A percentile compares a stretch with the other conserved stretches of the same genome.
Evolutionary conservation across 2,797 vertebrate genomes (phyloP).

Genomic region (Phalanger gymnotis): DNA sequence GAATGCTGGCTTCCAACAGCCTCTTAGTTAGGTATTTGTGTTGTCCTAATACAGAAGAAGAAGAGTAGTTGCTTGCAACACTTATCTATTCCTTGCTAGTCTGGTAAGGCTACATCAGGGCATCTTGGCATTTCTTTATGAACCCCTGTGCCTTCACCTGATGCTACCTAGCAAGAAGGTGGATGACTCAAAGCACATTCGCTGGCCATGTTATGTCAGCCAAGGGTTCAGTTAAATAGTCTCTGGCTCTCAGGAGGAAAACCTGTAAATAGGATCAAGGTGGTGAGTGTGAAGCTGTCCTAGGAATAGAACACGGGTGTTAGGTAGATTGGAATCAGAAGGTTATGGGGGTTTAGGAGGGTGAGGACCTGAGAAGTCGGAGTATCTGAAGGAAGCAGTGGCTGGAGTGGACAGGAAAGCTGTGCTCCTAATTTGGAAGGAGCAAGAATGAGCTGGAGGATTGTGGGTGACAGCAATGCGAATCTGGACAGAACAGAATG

Average conservation of each 20-base stretch:
- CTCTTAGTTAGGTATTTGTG: background rate
- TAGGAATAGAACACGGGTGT: background rate
- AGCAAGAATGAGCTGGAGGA: background rate
- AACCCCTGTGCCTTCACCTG: background rate
- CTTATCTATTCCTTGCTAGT: background rate
- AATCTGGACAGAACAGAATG: background rate
- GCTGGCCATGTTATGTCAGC: background rate
- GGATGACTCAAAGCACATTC: background rate
- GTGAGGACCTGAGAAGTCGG: background rate
- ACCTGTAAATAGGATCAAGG: background rate
- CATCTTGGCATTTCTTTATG: conserved; percentile 28
- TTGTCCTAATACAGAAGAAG: background rate
- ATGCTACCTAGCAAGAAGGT: background rate
- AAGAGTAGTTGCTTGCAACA: background rate
- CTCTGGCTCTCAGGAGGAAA: background rate
- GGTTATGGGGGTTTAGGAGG: background rate
- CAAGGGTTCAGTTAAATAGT: background rate
- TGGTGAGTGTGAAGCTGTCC: background rate
- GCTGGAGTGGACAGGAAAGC: background rate
- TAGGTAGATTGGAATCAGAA: background rate
- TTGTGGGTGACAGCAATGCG: background rate
- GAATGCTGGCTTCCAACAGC: too few relatives aligned
- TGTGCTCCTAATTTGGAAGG: background rate
- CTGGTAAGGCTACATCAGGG: background rate
- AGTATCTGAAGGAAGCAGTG: background rate